Evolutionary conservation across 1,140 invertebrate genomes (phyloP).

Genomic region (Linepithema humile): DNA sequence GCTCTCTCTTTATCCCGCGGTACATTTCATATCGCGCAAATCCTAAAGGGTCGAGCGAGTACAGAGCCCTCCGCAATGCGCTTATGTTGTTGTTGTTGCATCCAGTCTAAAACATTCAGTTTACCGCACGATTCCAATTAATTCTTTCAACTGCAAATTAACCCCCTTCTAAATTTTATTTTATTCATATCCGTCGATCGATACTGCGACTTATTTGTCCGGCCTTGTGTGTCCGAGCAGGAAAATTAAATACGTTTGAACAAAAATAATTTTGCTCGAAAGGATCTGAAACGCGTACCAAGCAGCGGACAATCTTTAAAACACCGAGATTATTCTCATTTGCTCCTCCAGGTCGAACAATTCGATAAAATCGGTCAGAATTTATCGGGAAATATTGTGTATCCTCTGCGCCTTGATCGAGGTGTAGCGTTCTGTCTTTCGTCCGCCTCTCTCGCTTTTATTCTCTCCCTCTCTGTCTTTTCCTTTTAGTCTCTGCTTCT

Average conservation of each 20-base stretch:
- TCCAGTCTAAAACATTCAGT: slow-evolving; percentile 26
- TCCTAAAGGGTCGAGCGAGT: slow-evolving; percentile 36
- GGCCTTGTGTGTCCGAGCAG: not conserved
- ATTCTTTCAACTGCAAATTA: not conserved
- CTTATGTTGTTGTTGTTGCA: slow-evolving; percentile 15
- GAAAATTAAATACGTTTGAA: not conserved
- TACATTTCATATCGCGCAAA: slow-evolving; percentile 47
- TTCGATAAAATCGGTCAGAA: slow-evolving; percentile 70
- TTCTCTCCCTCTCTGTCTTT: not conserved
- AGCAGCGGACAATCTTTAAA: not conserved
- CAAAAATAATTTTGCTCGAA: not conserved
- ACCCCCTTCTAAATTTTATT: not conserved
- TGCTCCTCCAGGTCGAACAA: slow-evolving; percentile 30
- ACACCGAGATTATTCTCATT: not conserved
- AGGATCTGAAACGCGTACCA: not conserved
- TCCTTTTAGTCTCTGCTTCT: slow-evolving; percentile 11
- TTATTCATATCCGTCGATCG: not conserved
- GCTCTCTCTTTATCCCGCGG: slow-evolving; percentile 42
- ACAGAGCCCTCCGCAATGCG: slow-evolving; percentile 21
- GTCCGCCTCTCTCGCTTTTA: not conserved
- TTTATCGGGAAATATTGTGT: slow-evolving; percentile 78
- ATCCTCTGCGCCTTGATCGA: slow-evolving; percentile 25
- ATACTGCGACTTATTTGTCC: not conserved
- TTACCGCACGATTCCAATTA: slow-evolving; percentile 18
- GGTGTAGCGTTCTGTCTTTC: slow-evolving; percentile 8